Conservation (phyloP, 2,113 vertebrate species). For the Sebastes schlegelii region DNA sequence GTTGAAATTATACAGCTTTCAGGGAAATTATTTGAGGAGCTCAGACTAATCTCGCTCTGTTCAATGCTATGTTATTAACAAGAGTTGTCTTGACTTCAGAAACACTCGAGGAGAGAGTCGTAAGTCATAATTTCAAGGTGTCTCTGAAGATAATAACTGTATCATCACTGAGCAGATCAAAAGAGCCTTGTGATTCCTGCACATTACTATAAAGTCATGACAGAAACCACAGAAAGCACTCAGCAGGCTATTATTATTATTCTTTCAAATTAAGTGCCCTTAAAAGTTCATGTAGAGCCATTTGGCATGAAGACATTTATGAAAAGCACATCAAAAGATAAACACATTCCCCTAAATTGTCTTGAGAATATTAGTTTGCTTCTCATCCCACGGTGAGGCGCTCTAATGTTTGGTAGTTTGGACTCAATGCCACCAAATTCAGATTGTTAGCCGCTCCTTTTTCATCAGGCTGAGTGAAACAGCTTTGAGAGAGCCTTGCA, state of each 20-base stretch:
- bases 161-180: conserved; percentile 69
- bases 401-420: not conserved
- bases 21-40: conserved; percentile 50
- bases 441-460: not conserved
- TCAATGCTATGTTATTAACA: conserved; percentile 68
- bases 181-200: conserved; percentile 54
- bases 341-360: conserved; percentile 48
- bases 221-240: conserved; percentile 66
- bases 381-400: conserved; percentile 1
- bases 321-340: conserved; percentile 64
- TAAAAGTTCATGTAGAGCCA: conserved; percentile 56
- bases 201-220: conserved; percentile 63
- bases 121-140: conserved; percentile 77
- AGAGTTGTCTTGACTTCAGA: conserved; percentile 58
- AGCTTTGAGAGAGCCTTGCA: conserved; percentile 2
- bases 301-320: conserved; percentile 61
- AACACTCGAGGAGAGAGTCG: conserved; percentile 45
- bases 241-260: conserved; percentile 69
- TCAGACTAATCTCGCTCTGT: conserved; percentile 55
- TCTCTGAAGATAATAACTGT: conserved; percentile 78
- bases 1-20: conserved; percentile 41
- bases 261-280: conserved; percentile 65
- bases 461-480: not conserved
- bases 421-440: not conserved
- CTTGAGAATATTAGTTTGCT: conserved; percentile 37